These are phyloP conservation scores for Aurelia aurita DNA, from an alignment of 30 jellyfish, hydroid and myxozoan genomes.

Conservation along the genomic window DNA sequence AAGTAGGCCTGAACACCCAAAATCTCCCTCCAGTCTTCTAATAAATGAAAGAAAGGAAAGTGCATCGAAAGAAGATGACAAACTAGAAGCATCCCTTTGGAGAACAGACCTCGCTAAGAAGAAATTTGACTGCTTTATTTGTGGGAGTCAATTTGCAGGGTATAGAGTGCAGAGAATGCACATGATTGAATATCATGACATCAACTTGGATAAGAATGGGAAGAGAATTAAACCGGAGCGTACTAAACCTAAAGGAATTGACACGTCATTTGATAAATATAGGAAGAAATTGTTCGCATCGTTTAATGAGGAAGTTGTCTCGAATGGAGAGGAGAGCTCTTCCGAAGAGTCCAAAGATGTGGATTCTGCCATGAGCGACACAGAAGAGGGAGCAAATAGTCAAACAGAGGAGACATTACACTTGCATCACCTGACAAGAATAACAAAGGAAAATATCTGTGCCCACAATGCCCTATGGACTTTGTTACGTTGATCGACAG, in stretches of 20 bases:
- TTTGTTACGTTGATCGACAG: constrained; percentile 30
- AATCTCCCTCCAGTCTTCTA: too few relatives aligned
- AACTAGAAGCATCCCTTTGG: constrained; percentile 3
- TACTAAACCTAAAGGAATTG: not conserved
- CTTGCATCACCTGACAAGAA: not conserved
- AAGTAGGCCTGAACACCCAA: too few relatives aligned
- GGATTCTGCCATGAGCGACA: not conserved
- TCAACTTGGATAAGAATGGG: constrained; percentile 20
- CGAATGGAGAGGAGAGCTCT: not conserved
- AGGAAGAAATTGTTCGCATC: constrained; percentile 9
- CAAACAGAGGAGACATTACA: not conserved
- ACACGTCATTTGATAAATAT: constrained; percentile 13
- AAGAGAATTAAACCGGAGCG: not conserved
- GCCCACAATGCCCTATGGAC: constrained; percentile 29
- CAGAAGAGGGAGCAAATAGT: not conserved
- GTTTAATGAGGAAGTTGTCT: not conserved
- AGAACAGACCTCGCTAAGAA: constrained; percentile 22
- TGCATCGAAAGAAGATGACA: not conserved
- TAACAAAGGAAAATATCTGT: not conserved
- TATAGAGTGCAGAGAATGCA: constrained; percentile 29
- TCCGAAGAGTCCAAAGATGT: not conserved
- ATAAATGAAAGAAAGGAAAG: not conserved
- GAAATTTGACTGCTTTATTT: constrained; percentile 38
- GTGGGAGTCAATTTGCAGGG: constrained; percentile 44
- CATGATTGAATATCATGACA: constrained; percentile 32